These are phyloP conservation scores for Eupithecia pulchellata DNA, from an alignment of 2,888 invertebrate genomes.

Conservation along the genomic window DNA sequence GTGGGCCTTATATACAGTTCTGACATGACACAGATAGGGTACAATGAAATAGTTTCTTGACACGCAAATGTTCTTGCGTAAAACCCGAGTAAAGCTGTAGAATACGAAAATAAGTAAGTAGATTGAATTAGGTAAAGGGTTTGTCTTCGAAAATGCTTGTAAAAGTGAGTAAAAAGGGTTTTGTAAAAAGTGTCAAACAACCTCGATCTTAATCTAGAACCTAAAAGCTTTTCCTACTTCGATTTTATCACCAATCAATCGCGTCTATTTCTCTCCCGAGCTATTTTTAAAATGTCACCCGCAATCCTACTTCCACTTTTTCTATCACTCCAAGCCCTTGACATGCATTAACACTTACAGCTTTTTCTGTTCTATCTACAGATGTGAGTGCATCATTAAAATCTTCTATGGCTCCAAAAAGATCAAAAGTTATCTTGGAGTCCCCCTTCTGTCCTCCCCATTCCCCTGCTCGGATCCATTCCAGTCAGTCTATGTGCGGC, in stretches of 20 bases:
- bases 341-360: slow-evolving; percentile 84
- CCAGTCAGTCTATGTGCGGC: slow-evolving; percentile 72
- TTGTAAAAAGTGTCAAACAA: background rate
- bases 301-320: slow-evolving; percentile 73
- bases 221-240: slow-evolving; percentile 53
- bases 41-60: slow-evolving; percentile 15
- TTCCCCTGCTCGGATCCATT: slow-evolving; percentile 65
- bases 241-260: slow-evolving; percentile 59
- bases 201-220: slow-evolving; percentile 43
- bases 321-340: slow-evolving; percentile 80
- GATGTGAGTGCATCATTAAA: slow-evolving; percentile 84
- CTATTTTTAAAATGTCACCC: slow-evolving; percentile 82
- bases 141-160: background rate
- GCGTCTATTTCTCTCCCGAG: slow-evolving; percentile 57
- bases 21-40: slow-evolving; percentile 15
- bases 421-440: slow-evolving; percentile 84
- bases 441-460: slow-evolving; percentile 65
- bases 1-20: slow-evolving; percentile 9
- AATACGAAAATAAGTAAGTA: background rate
- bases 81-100: slow-evolving; percentile 1
- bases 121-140: background rate
- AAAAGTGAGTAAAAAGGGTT: no score
- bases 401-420: slow-evolving; percentile 81
- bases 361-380: slow-evolving; percentile 80
- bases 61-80: slow-evolving; percentile 20